Conservation (phyloP, 2,113 vertebrate genomes). For the Pogonocichla stellata region DNA sequence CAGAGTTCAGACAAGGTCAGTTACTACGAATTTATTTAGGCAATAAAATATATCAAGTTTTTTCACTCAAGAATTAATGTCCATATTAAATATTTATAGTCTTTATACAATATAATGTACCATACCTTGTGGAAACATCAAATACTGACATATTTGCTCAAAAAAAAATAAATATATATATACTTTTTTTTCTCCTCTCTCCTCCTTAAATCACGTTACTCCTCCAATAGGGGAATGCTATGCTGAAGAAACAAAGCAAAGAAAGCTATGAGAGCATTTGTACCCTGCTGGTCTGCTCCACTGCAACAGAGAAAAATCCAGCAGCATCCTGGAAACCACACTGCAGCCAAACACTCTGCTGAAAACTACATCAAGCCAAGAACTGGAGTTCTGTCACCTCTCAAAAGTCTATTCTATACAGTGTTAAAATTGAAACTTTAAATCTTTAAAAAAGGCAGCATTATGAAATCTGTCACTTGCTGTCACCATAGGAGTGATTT, state of each 20-base stretch:
- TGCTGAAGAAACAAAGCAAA: not conserved
- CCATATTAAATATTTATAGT: not conserved
- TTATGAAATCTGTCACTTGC: constrained; percentile 39
- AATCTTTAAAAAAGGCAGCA: not conserved
- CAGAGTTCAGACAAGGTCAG: not conserved
- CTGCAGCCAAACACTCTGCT: not conserved
- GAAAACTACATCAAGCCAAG: not conserved
- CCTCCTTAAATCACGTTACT: not conserved
- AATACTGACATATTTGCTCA: not conserved
- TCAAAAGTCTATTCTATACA: not conserved
- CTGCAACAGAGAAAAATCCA: not conserved
- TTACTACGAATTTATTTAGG: not conserved
- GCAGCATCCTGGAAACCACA: not conserved
- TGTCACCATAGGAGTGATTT: constrained; percentile 23
- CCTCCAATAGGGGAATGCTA: not conserved
- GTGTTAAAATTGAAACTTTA: constrained; percentile 26
- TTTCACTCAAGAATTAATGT: not conserved
- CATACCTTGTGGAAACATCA: not conserved
- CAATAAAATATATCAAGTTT: not conserved
- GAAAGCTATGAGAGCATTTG: not conserved
- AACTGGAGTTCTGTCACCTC: not conserved
- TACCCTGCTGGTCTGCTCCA: not conserved
- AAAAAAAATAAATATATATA: not conserved
- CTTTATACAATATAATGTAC: not conserved
- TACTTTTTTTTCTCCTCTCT: not conserved